Percentiles rank a stretch among this genome's conserved stretches.
phyloP scores from a whole-genome alignment of 2,888 invertebrate species.

The Leptinotarsa haldemani region DNA sequence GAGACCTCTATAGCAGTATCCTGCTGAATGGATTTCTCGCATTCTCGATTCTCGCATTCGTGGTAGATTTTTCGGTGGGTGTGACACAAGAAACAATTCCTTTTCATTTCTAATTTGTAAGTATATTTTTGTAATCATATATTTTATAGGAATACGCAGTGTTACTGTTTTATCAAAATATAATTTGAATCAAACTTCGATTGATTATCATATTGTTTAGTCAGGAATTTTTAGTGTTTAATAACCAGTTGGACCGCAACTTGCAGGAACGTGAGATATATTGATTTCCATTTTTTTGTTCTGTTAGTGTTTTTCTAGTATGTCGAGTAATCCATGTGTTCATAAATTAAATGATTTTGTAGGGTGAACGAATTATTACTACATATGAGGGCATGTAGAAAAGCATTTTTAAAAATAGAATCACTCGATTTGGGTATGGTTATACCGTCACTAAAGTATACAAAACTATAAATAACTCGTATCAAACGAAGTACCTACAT shows the following conservation, averaged over 20 bases:
- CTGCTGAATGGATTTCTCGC: conserved; percentile 60
- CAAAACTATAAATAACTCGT: conserved; percentile 17
- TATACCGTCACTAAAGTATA: conserved; percentile 11
- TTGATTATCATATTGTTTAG: background rate
- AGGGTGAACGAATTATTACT: background rate
- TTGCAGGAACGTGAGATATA: background rate
- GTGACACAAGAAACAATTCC: conserved; percentile 30
- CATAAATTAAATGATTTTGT: background rate
- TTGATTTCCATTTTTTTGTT: background rate
- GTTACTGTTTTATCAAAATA: background rate
- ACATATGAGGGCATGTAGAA: background rate
- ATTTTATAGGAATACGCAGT: background rate
- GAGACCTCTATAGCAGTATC: conserved; percentile 10
- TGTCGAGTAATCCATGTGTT: too few relatives aligned
- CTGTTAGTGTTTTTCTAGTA: background rate
- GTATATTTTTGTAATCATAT: conserved; percentile 17
- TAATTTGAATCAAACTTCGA: background rate
- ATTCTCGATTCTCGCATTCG: conserved; percentile 68
- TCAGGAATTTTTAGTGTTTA: background rate
- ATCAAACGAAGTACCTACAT: background rate
- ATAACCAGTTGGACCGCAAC: background rate
- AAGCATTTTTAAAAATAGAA: conserved; percentile 2
- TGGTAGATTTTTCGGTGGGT: conserved; percentile 36
- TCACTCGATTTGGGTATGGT: background rate
- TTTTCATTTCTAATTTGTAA: conserved; percentile 16